Conservation (phyloP, 2,113 vertebrate genomes). For the Periophthalmodon schlosseri region DNA sequence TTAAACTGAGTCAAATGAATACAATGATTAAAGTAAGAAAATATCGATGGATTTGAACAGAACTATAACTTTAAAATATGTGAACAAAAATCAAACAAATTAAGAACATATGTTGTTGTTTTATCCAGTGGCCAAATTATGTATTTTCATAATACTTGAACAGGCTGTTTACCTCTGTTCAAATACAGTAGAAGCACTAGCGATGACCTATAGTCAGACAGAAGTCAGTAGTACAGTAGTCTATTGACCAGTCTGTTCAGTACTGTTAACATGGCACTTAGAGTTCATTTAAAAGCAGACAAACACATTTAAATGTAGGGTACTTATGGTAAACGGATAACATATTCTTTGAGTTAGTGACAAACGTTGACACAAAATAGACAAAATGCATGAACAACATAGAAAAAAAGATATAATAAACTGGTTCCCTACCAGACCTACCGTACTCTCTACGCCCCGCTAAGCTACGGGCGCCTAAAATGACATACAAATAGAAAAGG, state of each 20-base stretch:
- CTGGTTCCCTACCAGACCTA: conserved; percentile 78
- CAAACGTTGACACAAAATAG: conserved; percentile 64
- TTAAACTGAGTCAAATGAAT: conserved; percentile 51
- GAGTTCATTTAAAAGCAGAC: conserved; percentile 55
- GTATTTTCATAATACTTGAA: conserved; percentile 27
- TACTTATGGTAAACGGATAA: conserved; percentile 49
- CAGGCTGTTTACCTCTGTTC: conserved; percentile 15
- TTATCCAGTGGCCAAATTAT: conserved; percentile 22
- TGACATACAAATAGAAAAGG: conserved; percentile 48
- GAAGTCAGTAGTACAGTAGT: conserved; percentile 1
- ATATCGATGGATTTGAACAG: conserved; percentile 56
- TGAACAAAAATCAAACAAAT: conserved; percentile 30
- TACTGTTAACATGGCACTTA: conserved; percentile 17
- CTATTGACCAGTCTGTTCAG: conserved; percentile 9
- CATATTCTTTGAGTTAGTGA: conserved; percentile 44
- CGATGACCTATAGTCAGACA: conserved; percentile 18
- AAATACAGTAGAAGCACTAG: conserved; percentile 24
- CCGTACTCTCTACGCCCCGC: conserved; percentile 81
- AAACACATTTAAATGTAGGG: conserved; percentile 65
- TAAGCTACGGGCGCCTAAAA: conserved; percentile 81
- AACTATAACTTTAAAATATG: conserved; percentile 54
- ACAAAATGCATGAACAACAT: conserved; percentile 75
- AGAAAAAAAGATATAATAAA: conserved; percentile 71
- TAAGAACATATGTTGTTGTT: conserved; percentile 6
- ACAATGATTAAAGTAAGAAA: conserved; percentile 66